phyloP scores from a whole-genome alignment of 2,113 vertebrate genomes.

The Dromaius novaehollandiae region DNA sequence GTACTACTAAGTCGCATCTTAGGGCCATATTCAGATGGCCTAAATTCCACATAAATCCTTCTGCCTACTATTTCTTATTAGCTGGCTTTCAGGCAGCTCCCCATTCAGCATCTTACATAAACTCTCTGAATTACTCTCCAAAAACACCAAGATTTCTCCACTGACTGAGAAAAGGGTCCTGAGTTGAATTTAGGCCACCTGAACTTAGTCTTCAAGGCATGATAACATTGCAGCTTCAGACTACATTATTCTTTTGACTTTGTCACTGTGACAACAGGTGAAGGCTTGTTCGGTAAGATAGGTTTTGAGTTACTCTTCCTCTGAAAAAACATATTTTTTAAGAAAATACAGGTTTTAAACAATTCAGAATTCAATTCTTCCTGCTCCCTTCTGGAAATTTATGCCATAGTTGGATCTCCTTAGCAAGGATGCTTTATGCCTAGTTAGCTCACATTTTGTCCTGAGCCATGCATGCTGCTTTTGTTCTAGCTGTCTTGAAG shows the following conservation, averaged over 20 bases:
- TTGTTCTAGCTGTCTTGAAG: background rate
- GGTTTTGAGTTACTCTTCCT: background rate
- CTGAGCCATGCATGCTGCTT: background rate
- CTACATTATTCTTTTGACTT: background rate
- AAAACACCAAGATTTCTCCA: background rate
- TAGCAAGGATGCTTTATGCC: background rate
- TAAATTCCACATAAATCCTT: slow-evolving; percentile 72
- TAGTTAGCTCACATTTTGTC: background rate
- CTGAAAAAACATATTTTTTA: background rate
- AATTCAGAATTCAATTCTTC: background rate
- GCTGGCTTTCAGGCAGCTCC: slow-evolving; percentile 59
- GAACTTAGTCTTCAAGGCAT: background rate
- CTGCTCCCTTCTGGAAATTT: background rate
- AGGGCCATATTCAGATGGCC: slow-evolving; percentile 72
- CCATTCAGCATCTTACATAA: slow-evolving; percentile 12
- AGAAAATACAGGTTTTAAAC: background rate
- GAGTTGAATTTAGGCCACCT: background rate
- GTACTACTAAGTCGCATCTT: slow-evolving; percentile 65
- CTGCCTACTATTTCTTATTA: slow-evolving; percentile 65
- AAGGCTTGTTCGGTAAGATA: background rate
- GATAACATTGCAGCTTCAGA: background rate
- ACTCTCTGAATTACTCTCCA: slow-evolving; percentile 23
- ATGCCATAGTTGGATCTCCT: background rate
- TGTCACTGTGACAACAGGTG: background rate
- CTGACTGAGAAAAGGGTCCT: background rate